phyloP scores from a whole-genome alignment of 2,888 invertebrate species.

The Heliconius ismenius region DNA sequence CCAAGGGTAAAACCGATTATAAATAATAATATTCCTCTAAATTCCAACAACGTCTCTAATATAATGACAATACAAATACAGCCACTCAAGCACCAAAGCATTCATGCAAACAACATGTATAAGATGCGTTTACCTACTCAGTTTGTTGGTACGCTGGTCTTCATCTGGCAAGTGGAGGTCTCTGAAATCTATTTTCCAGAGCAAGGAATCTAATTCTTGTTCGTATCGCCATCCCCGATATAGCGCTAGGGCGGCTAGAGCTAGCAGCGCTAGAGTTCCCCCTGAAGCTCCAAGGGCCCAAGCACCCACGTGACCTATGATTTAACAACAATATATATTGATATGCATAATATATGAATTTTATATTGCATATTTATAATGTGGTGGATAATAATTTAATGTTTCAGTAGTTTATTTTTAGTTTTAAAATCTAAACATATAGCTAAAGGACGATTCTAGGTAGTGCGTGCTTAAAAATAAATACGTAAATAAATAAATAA shows the following conservation, averaged over 20 bases:
- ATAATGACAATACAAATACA: not conserved
- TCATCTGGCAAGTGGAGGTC: slow-evolving; percentile 89
- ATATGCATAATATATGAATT: not conserved
- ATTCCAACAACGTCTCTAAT: not conserved
- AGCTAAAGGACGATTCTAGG: too few species aligned
- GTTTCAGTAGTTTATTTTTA: too few species aligned
- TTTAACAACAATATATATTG: not conserved
- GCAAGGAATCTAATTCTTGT: slow-evolving; percentile 93
- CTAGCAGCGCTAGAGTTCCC: slow-evolving; percentile 86
- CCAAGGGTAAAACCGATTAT: too few species aligned
- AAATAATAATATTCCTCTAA: not conserved
- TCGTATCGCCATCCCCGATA: slow-evolving; percentile 97
- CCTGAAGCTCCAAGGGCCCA: slow-evolving; percentile 91
- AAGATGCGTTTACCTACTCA: slow-evolving; percentile 80
- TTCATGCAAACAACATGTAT: slow-evolving; percentile 71
- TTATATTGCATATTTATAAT: too few species aligned
- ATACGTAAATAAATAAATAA: too few species aligned
- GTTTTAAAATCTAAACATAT: too few species aligned
- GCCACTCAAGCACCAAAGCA: slow-evolving; percentile 4
- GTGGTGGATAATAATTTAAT: too few species aligned
- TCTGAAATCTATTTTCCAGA: slow-evolving; percentile 96
- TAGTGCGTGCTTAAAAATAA: too few species aligned
- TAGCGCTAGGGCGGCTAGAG: slow-evolving; percentile 87
- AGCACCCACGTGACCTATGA: slow-evolving; percentile 89
- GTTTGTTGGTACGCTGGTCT: slow-evolving; percentile 74